Evolutionary conservation across 2,797 vertebrate species (phyloP).

Genomic region (Sebastes taczanowskii): DNA sequence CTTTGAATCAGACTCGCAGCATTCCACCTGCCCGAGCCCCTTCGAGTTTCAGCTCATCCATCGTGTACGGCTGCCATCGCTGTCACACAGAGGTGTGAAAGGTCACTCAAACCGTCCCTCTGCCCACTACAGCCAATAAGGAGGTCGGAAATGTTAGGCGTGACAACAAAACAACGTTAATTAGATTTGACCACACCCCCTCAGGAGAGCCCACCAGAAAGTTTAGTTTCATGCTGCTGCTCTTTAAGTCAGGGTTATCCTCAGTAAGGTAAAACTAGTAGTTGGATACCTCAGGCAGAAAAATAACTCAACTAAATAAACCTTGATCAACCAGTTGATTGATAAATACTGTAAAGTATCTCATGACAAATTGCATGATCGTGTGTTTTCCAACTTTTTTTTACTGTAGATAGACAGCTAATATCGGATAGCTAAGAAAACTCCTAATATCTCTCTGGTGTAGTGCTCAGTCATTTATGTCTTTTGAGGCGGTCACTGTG

Average conservation of each 20-base stretch:
- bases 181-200: background rate
- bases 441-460: background rate
- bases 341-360: background rate
- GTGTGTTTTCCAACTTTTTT: background rate
- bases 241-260: too few species aligned
- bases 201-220: background rate
- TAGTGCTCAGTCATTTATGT: background rate
- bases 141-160: background rate
- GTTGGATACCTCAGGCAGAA: background rate
- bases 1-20: conserved; percentile 44
- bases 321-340: background rate
- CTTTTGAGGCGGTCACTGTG: background rate
- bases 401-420: background rate
- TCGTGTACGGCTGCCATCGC: background rate
- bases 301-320: background rate
- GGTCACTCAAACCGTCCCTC: conserved; percentile 13
- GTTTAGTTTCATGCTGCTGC: background rate
- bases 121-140: background rate
- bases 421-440: background rate
- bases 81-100: conserved; percentile 36
- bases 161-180: background rate
- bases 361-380: background rate
- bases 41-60: conserved; percentile 8
- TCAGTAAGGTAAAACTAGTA: background rate
- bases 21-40: conserved; percentile 39